Evolutionary conservation across 2,113 vertebrate species (phyloP).

Genomic region (Platichthys flesus): DNA sequence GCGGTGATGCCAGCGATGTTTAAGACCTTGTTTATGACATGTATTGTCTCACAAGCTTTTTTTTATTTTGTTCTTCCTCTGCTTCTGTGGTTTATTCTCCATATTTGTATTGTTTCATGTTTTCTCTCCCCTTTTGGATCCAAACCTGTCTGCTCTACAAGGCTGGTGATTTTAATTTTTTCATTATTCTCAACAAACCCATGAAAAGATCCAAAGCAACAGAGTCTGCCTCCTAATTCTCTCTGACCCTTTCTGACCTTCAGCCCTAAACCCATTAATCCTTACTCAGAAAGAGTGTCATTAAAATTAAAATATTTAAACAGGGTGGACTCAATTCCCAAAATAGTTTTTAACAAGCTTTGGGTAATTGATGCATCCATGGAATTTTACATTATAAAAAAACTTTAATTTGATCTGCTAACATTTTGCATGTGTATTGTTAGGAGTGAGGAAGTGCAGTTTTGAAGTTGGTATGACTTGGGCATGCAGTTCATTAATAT

Average conservation of each 20-base stretch:
- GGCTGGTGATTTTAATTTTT: background rate
- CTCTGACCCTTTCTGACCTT: background rate
- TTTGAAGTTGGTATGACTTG: too few relatives aligned
- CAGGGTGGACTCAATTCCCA: too few relatives aligned
- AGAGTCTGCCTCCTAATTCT: background rate
- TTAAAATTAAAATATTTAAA: background rate
- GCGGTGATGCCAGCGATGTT: slow-evolving; percentile 19
- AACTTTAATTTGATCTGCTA: too few relatives aligned
- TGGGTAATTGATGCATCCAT: too few relatives aligned
- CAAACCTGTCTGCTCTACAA: background rate
- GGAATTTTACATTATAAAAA: too few relatives aligned
- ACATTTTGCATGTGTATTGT: too few relatives aligned
- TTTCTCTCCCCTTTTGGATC: background rate
- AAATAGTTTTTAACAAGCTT: too few relatives aligned
- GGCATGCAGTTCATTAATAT: too few relatives aligned
- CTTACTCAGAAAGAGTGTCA: background rate
- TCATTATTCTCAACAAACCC: slow-evolving; percentile 3
- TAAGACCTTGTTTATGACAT: slow-evolving; percentile 11
- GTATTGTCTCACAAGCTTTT: background rate
- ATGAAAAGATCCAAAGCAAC: background rate
- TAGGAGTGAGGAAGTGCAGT: too few relatives aligned
- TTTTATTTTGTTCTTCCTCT: background rate
- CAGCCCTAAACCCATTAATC: background rate
- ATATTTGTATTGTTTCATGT: background rate
- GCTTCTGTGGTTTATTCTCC: background rate